Base-by-base conservation (phyloP, 2,888 invertebrate genomes). In the Antheraea yamamai region DNA sequence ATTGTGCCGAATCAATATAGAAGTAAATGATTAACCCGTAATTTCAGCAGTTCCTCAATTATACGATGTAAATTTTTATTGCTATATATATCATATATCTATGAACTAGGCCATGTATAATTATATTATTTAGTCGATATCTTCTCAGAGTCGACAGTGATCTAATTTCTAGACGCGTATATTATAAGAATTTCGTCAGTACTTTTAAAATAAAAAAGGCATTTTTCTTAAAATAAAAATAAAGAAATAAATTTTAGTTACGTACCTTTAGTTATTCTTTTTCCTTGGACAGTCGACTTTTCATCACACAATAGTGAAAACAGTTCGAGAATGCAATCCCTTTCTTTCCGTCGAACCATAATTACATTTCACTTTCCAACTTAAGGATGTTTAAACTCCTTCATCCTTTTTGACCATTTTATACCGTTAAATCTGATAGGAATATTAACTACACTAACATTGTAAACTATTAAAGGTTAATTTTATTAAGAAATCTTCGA, bases 291-390 rank as follows among this genome's bases (percentile, higher is more conserved):
- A 14, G 85, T 79, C 73, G 82, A 86, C 79, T 82, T 88, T 80
- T 91, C 89, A 77, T 91, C 90, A 79, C 92, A 93, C 73, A 93
- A 81, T 73, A 89, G 78, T 72, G 89, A 82, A n/a, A 94, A 85
- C 14, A 93, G 83, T 80, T 89, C 87, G 23, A 93, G 75, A 73
- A 93, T 81, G 81, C 93, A 93, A 80, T 93, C 93, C 75, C 85
- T 83, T 47, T 92, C 88, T 78, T 87, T 88, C 52, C 82, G 87
- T 47, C 85, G 89, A 83, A 93, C 93, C 94, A 93, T 93, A 81
- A 76, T 88, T 79, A 10, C 68, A 74, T 61, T 75, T 64, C 23
- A 58, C 16, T 16, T 66, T 66, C 3, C 26, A 4, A 3, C 6
- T 66, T 66, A 30, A 20, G 30, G 12, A 30, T 30, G 26, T 61